A percentile compares a stretch with the other conserved stretches of the same genome.
These are phyloP conservation scores for Steatornis caripensis DNA, from an alignment of 2,113 vertebrate genomes.

Conservation along the genomic window DNA sequence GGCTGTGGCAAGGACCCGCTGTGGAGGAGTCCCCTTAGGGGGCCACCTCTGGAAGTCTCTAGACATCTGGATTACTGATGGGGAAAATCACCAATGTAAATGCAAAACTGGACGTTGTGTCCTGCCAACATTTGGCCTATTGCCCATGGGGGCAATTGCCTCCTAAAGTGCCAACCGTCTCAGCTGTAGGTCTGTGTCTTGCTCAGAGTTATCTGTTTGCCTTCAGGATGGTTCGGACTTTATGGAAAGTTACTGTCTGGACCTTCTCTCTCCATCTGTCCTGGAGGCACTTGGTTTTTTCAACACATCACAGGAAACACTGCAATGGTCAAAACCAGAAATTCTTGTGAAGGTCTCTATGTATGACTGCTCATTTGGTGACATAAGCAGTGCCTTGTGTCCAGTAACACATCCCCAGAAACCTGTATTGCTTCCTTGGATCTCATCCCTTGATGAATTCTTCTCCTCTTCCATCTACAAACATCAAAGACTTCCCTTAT, in stretches of 20 bases:
- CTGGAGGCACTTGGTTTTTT: neutral
- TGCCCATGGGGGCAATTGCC: neutral
- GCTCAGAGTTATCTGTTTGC: neutral
- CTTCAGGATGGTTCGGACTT: neutral
- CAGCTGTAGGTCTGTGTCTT: neutral
- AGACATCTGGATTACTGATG: neutral
- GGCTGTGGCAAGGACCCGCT: neutral
- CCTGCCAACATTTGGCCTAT: neutral
- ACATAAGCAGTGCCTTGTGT: neutral
- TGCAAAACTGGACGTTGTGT: neutral
- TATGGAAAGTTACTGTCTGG: neutral
- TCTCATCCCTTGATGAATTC: neutral
- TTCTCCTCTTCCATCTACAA: neutral
- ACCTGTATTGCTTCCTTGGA: neutral
- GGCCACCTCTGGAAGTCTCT: neutral
- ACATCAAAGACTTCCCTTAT: neutral
- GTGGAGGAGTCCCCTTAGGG: rapidly evolving
- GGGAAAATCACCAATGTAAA: neutral
- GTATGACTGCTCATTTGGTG: neutral
- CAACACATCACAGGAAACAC: neutral
- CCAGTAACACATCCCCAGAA: neutral
- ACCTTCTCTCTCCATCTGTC: neutral
- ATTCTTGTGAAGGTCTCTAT: neutral
- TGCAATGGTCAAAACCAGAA: neutral
- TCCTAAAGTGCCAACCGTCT: neutral